A percentile compares a stretch with the other conserved stretches of the same genome.
Conservation (phyloP, 2,888 invertebrate species). For the Tetropium fuscum region DNA sequence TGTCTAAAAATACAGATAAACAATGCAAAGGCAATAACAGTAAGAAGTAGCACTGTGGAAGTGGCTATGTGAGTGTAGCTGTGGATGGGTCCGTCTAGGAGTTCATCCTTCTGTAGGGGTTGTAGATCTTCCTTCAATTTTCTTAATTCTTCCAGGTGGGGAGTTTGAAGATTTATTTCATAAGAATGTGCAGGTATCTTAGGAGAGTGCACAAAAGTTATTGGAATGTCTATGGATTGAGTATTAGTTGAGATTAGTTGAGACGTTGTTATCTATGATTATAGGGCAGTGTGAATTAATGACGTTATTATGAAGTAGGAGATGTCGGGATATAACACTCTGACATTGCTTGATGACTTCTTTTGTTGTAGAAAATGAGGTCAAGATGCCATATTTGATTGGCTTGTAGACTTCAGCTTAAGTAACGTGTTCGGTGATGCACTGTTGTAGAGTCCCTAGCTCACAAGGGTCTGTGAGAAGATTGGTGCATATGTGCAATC, state of each 20-base stretch:
- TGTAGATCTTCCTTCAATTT: not conserved
- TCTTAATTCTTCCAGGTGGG: not conserved
- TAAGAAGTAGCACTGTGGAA: too few species aligned
- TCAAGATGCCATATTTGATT: not conserved
- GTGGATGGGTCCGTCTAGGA: too few species aligned
- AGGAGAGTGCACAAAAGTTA: not conserved
- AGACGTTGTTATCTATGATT: not conserved
- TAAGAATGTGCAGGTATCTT: not conserved
- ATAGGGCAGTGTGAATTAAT: not conserved
- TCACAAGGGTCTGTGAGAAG: too few species aligned
- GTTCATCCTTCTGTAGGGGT: not conserved
- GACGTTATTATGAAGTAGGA: too few species aligned
- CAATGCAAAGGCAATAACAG: too few species aligned
- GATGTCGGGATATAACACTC: not conserved
- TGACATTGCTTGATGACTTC: constrained; percentile 1
- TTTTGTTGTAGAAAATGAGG: not conserved
- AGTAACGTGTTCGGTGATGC: too few species aligned
- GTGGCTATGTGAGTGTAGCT: too few species aligned
- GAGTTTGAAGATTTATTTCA: not conserved
- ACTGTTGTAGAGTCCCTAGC: too few species aligned
- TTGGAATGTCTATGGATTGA: not conserved
- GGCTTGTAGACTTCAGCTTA: too few species aligned
- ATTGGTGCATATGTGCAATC: too few species aligned
- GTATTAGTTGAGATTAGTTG: not conserved
- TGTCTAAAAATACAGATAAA: too few species aligned